Evolutionary conservation across 1,140 invertebrate species (phyloP), one percentile per base, ranked within the genome.

Genomic region (Xylocopa sonorina): DNA sequence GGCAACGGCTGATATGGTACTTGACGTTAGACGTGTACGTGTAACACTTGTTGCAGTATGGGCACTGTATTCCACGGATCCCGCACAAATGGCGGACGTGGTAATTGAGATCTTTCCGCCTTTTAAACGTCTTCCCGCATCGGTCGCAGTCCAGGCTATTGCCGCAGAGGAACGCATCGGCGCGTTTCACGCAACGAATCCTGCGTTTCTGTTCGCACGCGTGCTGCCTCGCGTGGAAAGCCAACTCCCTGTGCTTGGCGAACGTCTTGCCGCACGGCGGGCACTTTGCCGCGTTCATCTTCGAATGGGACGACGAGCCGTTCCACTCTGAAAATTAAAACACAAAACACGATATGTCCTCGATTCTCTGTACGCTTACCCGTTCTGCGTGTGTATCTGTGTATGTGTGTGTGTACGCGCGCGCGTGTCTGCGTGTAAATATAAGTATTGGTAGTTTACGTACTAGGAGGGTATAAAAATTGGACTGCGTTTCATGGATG

Each of bases 71-170:
- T 34, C 77, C 38, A 0, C 46, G 51, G 21, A 77, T 79, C 14
- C 78, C 75, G 77, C 86, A 88, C 51, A 82, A 83, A 69, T 88
- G 75, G 10, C 75, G 83, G 2, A 81, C 18, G 66, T 87, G 85
- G 38, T 90, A 83, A 41, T 75, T 82, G 24, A 92, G 66, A 38
- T 88, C 89, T 66, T 90, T 88, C 60, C 83, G 88, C 9, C 87
- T 82, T 57, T 85, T 88, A 72, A 91, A 92, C 7, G 34, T 57
- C 68, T 88, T 90, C 0, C 63, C 68, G 60, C 90, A 91, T n/a
- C 81, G 82, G 7, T 63, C 55, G 69, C 89, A 90, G 41, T 72
- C 72, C 78, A 85, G 24, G 50, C 24, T 16, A 27, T 29, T 12
- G 43, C 3, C 51, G n/a, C 7, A 51, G 67, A 69, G n/a, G 55